Evolutionary conservation across 2,113 vertebrate genomes (phyloP).

Genomic region (Bagarius yarrelli): DNA sequence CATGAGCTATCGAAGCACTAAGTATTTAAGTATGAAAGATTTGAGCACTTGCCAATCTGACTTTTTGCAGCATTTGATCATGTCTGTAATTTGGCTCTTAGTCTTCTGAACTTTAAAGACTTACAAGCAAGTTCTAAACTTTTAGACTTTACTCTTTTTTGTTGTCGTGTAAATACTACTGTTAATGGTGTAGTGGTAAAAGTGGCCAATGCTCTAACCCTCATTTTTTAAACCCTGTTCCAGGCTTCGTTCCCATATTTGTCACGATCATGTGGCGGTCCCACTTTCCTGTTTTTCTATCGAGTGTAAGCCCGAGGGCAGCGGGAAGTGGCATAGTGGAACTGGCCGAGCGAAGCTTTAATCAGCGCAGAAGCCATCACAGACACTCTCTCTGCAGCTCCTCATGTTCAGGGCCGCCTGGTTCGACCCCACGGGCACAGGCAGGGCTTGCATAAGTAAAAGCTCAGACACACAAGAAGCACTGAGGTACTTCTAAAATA

Average conservation of each 20-base stretch:
- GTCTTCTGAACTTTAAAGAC: not conserved
- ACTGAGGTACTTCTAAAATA: conserved; percentile 61
- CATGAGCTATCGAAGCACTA: too few relatives aligned
- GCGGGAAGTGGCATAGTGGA: conserved; percentile 31
- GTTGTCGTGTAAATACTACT: too few relatives aligned
- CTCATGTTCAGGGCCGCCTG: conserved; percentile 58
- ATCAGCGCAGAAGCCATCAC: conserved; percentile 44
- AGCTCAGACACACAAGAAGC: conserved; percentile 61
- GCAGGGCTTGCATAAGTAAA: conserved; percentile 60
- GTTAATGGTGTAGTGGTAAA: not conserved
- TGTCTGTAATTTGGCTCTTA: not conserved
- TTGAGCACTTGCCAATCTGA: too few relatives aligned
- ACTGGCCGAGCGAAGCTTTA: conserved; percentile 46
- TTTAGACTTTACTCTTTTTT: not conserved
- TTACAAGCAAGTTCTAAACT: not conserved
- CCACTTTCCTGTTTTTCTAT: conserved; percentile 37
- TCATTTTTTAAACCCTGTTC: not conserved
- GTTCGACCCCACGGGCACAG: conserved; percentile 51
- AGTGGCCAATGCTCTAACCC: not conserved
- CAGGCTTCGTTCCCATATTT: conserved; percentile 20
- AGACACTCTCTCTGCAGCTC: conserved; percentile 52
- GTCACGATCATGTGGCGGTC: conserved; percentile 22
- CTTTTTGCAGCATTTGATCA: not conserved
- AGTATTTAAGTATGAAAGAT: too few relatives aligned
- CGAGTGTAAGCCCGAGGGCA: conserved; percentile 41